These are phyloP conservation scores for Delphinapterus leucas DNA, from an alignment of 2,113 vertebrate genomes.

Conservation along the genomic window DNA sequence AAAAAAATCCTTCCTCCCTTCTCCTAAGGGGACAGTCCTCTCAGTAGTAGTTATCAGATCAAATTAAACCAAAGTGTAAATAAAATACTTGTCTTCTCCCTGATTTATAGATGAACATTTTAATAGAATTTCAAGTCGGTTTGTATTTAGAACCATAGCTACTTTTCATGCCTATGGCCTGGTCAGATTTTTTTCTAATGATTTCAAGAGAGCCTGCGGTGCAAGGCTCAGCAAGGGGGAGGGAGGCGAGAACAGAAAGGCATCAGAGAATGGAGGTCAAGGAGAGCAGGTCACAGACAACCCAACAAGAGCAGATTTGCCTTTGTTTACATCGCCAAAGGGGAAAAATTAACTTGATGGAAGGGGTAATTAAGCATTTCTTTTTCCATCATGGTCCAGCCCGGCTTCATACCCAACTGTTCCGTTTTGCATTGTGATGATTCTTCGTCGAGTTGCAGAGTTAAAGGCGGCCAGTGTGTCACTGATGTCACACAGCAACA, in stretches of 20 bases:
- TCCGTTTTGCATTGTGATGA: constrained; percentile 28
- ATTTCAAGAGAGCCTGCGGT: not conserved
- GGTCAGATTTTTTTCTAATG: not conserved
- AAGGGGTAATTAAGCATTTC: constrained; percentile 72
- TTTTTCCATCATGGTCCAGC: constrained; percentile 46
- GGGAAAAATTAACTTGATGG: constrained; percentile 73
- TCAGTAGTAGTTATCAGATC: not conserved
- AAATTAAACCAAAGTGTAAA: not conserved
- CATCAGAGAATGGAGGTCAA: constrained; percentile 45
- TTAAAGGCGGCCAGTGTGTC: not conserved
- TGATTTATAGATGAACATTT: not conserved
- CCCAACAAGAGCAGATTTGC: constrained; percentile 64
- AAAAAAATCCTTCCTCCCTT: not conserved
- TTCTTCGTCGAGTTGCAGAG: not conserved
- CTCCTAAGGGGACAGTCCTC: not conserved
- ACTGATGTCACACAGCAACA: not conserved
- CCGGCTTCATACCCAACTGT: constrained; percentile 51
- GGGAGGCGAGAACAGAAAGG: not conserved
- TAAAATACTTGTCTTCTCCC: not conserved
- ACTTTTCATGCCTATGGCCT: not conserved
- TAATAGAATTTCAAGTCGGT: not conserved
- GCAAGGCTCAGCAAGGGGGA: not conserved
- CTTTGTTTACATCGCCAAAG: constrained; percentile 71
- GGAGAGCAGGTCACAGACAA: constrained; percentile 21
- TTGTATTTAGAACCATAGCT: not conserved